Evolutionary conservation across 2,888 invertebrate genomes (phyloP).

Genomic region (Branchellion lobata): DNA sequence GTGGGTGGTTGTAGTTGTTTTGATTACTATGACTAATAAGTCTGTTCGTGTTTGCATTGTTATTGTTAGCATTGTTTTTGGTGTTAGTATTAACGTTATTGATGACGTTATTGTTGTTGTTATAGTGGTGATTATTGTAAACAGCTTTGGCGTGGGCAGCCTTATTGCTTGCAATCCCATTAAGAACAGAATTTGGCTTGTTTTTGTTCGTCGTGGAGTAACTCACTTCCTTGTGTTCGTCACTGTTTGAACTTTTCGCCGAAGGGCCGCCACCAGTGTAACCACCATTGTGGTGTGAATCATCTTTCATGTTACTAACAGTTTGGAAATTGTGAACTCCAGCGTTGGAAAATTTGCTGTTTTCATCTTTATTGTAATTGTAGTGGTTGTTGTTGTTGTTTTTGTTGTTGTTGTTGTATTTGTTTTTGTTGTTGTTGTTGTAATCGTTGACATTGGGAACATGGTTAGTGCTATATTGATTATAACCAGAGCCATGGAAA

Average conservation of each 20-base stretch:
- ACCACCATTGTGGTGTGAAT: not conserved
- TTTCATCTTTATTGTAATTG: not conserved
- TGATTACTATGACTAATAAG: not conserved
- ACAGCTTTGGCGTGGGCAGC: no score
- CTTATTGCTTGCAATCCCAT: no score
- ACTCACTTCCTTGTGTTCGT: no score
- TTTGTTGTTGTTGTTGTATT: no score
- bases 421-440: slow-evolving; percentile 16
- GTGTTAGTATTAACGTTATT: not conserved
- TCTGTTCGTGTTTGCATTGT: not conserved
- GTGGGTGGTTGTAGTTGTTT: not conserved
- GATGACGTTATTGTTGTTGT: not conserved
- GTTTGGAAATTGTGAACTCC: not conserved
- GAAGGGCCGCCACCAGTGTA: no score
- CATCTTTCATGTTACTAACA: not conserved
- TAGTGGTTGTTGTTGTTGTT: not conserved
- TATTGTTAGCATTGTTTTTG: not conserved
- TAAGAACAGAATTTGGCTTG: no score
- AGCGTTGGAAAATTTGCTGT: not conserved
- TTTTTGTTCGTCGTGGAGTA: no score
- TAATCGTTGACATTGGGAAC: not conserved
- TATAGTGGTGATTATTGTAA: not conserved
- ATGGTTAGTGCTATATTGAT: not conserved
- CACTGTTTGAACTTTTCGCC: no score
- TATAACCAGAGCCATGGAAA: not conserved